phyloP scores from a whole-genome alignment of 30 jellyfish, hydroid and myxozoan genomes.

The Turritopsis dohrnii region DNA sequence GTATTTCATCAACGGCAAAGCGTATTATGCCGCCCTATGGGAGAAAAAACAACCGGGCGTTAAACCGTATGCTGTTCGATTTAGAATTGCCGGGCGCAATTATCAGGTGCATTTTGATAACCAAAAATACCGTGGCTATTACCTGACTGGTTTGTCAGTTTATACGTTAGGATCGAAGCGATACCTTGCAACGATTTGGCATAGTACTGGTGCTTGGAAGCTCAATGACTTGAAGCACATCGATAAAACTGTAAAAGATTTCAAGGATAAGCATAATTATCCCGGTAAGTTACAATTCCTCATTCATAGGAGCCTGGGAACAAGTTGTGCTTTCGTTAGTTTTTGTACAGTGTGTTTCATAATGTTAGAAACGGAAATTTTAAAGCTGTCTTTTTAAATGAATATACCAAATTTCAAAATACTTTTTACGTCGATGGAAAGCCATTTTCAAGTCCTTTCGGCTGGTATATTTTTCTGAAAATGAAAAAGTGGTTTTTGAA shows the following conservation, averaged over 20 bases:
- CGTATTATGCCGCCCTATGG: constrained; percentile 6
- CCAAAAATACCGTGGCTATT: constrained; percentile 8
- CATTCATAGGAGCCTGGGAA: no score
- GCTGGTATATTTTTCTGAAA: no score
- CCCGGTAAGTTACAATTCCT: background rate
- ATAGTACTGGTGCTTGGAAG: background rate
- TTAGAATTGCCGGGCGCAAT: background rate
- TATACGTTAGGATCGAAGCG: background rate
- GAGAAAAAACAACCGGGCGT: background rate
- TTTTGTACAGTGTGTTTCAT: no score
- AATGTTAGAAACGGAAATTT: no score
- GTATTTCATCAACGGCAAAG: background rate
- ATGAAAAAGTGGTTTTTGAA: no score
- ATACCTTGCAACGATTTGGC: background rate
- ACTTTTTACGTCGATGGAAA: no score
- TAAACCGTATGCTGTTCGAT: background rate
- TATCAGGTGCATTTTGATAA: constrained; percentile 2
- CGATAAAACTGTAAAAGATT: background rate
- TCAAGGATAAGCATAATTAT: background rate
- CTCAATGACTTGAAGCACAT: background rate
- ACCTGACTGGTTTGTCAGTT: background rate
- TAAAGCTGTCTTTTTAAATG: no score
- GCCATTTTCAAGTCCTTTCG: no score
- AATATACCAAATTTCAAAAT: no score
- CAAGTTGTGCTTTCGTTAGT: no score